Conservation (phyloP, 2,113 vertebrate species). For the Lophura nycthemera region DNA sequence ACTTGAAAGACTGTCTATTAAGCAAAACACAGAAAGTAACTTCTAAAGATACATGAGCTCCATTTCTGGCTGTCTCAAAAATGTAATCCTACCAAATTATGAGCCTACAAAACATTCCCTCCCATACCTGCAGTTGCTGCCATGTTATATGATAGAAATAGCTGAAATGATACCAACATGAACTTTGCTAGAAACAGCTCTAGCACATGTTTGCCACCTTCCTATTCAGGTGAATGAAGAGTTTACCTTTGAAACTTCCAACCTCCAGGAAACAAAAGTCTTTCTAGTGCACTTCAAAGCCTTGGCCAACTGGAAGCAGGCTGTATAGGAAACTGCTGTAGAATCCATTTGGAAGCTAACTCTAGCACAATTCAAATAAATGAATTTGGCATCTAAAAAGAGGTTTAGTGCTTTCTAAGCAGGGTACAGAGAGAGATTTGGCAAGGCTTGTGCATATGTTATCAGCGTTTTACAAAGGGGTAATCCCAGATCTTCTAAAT, state of each 20-base stretch:
- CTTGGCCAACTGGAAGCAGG: constrained; percentile 18
- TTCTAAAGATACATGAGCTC: neutral
- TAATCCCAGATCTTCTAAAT: neutral
- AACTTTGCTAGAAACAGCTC: neutral
- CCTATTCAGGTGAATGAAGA: neutral
- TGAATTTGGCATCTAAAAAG: constrained; percentile 34
- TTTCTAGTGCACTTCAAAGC: neutral
- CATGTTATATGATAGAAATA: neutral
- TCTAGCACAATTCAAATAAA: constrained; percentile 15
- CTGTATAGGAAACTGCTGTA: neutral
- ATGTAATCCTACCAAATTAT: neutral
- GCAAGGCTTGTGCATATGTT: constrained; percentile 40
- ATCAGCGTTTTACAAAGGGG: constrained; percentile 16
- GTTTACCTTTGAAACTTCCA: neutral
- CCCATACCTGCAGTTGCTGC: neutral
- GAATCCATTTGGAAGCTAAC: constrained; percentile 9
- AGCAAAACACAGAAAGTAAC: neutral
- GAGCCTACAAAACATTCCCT: neutral
- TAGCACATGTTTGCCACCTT: neutral
- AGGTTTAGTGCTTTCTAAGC: constrained; percentile 58
- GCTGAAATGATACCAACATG: neutral
- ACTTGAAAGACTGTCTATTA: neutral
- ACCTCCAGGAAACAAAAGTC: neutral
- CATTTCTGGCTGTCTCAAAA: neutral
- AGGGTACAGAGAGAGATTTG: constrained; percentile 31